A percentile compares a stretch with the other conserved stretches of the same genome.
Evolutionary conservation across 2,888 invertebrate genomes (phyloP).

Genomic region (Onchidella celtica): DNA sequence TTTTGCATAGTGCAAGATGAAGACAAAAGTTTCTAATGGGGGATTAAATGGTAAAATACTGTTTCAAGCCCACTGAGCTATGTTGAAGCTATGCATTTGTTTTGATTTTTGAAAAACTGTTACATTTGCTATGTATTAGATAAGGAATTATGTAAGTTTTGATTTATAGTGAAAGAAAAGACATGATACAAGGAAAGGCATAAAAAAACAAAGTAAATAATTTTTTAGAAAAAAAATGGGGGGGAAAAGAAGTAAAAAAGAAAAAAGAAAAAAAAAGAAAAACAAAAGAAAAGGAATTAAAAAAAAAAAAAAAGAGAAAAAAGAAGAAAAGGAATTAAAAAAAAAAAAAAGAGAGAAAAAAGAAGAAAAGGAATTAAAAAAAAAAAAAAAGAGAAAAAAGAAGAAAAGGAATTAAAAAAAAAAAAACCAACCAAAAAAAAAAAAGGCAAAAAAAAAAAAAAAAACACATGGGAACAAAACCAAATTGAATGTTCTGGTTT

Average conservation of each 20-base stretch:
- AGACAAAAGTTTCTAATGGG: no score
- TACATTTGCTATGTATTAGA: no score
- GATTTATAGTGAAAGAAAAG: no score
- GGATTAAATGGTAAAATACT: no score
- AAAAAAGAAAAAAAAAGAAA: background rate
- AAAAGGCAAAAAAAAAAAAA: background rate
- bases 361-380: background rate
- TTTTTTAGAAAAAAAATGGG: background rate
- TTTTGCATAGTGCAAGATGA: no score
- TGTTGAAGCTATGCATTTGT: no score
- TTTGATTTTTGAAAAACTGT: no score
- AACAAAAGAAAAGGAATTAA: background rate
- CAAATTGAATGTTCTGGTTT: no score
- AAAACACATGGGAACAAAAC: background rate
- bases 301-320: constrained; percentile 11
- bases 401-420: background rate
- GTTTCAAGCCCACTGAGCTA: no score
- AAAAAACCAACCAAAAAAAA: background rate
- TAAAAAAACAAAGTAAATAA: no score
- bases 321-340: background rate
- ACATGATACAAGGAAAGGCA: no score
- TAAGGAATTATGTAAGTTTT: no score
- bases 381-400: background rate
- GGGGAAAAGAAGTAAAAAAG: background rate
- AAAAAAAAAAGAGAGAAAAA: background rate